These are phyloP conservation scores for Thysanoteuthis rhombus DNA, from an alignment of 2,888 invertebrate species.

Conservation along the genomic window DNA sequence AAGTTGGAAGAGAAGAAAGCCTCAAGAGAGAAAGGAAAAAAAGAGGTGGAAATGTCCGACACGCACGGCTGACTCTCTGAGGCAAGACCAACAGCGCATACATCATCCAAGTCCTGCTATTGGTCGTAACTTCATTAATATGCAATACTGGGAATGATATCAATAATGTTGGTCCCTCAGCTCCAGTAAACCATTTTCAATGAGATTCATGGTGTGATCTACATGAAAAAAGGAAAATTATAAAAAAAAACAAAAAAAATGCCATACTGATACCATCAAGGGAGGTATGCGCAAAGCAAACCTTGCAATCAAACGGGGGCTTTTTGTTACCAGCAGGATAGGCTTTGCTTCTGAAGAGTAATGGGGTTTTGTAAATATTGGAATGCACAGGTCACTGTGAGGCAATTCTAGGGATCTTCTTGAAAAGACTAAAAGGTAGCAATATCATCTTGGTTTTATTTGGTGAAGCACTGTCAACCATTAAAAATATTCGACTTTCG, in stretches of 20 bases:
- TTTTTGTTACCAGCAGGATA: neutral
- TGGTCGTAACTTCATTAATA: neutral
- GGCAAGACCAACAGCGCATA: neutral
- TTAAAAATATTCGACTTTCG: too few species aligned
- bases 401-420: neutral
- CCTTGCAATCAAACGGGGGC: neutral
- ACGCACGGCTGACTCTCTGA: neutral
- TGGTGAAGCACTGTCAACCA: too few species aligned
- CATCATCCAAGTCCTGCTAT: neutral
- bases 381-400: neutral
- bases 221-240: neutral
- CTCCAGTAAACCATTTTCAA: neutral
- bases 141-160: neutral
- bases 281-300: neutral
- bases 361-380: neutral
- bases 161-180: neutral
- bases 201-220: neutral
- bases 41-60: neutral
- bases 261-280: neutral
- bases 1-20: neutral
- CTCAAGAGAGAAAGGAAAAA: neutral
- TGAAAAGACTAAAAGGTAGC: too few species aligned
- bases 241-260: neutral
- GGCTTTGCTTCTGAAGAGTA: neutral
- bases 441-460: too few species aligned